Base-by-base conservation (phyloP, 2,797 vertebrate species). In the Sparus aurata region DNA sequence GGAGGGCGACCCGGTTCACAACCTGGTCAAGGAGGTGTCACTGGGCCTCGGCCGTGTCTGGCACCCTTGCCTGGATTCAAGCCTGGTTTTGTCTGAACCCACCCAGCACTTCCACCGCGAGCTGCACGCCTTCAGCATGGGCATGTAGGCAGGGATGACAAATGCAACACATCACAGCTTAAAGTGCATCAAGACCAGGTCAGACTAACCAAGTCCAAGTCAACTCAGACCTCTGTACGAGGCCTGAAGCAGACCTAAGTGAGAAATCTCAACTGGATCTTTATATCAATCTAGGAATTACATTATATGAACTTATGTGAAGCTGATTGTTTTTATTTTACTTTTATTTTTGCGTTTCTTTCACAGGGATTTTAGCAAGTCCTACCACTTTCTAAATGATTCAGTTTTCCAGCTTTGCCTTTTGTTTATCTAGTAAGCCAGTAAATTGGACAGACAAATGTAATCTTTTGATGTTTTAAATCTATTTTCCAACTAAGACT, bases 21-120 rank as follows among this genome's bases (percentile, higher is more conserved):
- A 98, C 92, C 96, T 99, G 85, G 96, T 99, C 83, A 98, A 99
- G 92, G 97, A 99, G 94, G 98, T 99, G 43, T 99, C 98, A 20
- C 95, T 97, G 27, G 97, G 98, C 66, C 95, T 99, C 50, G 96
- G 96, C 71, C 97, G 97, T 0, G 96, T 96, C 80, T 99, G 98
- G 98, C 97, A 97, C 0, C 98, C 98, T 0, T 96, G 97, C 90
- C 95, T 98, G 94, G 98, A 99, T 95, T 97, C 96, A 83, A 96
- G 96, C 93, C 92, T 96, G 88, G 96, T 98, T 92, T 95, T 98
- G 95, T 97, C 96, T 54, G 98, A 99, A 92, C 98, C 98, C 91
- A 97, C 97, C 85, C 97, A 97, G 90, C 97, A 98, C 94, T 99
- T 99, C 89, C 97, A 99, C 94, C 96, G 95, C 67, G 98, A 99